Evolutionary conservation across 2,113 vertebrate genomes (phyloP), one percentile per base, ranked within the genome.

Genomic region (Tringa solitaria): DNA sequence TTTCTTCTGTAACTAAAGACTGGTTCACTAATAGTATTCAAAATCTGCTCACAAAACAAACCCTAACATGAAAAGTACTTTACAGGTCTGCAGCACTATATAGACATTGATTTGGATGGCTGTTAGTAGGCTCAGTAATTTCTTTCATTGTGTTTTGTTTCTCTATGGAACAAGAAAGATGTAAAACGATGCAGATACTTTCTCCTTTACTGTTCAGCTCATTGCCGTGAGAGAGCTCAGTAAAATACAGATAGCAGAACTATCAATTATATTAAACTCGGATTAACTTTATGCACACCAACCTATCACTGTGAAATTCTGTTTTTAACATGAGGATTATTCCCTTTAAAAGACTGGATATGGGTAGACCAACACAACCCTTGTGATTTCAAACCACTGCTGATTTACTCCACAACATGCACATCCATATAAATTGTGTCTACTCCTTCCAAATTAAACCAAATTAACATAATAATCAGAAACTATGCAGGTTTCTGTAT

Each of bases 1-100:
- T 60, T 86, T 89, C 46, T 82, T 95, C 77, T n/a, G 57, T 73
- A 95, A 75, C 56, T 89, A 75, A 93, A 95, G 89, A 82, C 56
- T 39, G 59, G 68, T 94, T 97, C 89, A 94, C 35, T 86, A 96
- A 94, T 3, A 95, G 90, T 75, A 74, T 41, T 91, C 37, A 17
- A 97, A 96, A 95, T 89, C 57, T 72, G 28, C 68, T 90, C 43
- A 89, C 68, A 72, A 80, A 93, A 53, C 43, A 79, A 45, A 87
- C 12, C 8, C 5, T 35, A 82, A 51, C 39, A 79, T 18, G 39
- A 81, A 77, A 70, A 89, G 16, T 67, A 78, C 16, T 64, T 72
- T 28, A 67, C 2, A 17, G 11, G 60, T 68, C 48, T 91, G n/a
- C 20, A 67, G 56, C 39, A 82, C 16, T 24, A 22, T 33, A 26